A percentile compares a stretch with the other conserved stretches of the same genome.
phyloP scores from a whole-genome alignment of 1,140 invertebrate species.

The Drosophila prosaltans region DNA sequence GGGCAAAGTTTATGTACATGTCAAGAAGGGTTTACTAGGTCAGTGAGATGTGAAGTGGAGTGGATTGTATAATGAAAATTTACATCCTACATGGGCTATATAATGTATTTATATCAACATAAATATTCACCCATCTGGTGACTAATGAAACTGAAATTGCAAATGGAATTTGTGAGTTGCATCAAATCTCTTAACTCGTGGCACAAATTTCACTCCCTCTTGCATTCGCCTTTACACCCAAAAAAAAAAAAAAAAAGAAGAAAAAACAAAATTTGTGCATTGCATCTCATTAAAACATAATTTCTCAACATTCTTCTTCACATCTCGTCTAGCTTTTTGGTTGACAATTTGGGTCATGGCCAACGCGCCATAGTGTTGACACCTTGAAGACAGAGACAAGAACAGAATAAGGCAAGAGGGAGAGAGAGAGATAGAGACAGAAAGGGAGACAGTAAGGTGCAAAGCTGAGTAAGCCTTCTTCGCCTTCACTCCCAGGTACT shows the following conservation, averaged over 20 bases:
- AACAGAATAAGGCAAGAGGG: neutral
- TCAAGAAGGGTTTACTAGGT: slow-evolving; percentile 70
- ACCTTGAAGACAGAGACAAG: slow-evolving; percentile 33
- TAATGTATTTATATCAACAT: slow-evolving; percentile 62
- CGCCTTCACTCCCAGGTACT: neutral
- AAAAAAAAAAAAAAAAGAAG: neutral
- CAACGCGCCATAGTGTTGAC: slow-evolving; percentile 43
- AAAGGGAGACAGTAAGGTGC: neutral
- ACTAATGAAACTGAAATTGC: slow-evolving; percentile 54
- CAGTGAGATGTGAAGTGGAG: slow-evolving; percentile 61
- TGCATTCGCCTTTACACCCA: slow-evolving; percentile 17
- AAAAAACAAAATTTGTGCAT: slow-evolving; percentile 29
- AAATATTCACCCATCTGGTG: slow-evolving; percentile 74
- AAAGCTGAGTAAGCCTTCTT: neutral
- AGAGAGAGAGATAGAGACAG: neutral
- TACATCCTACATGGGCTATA: slow-evolving; percentile 43
- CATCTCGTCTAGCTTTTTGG: slow-evolving; percentile 7
- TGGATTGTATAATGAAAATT: slow-evolving; percentile 23
- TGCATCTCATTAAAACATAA: slow-evolving; percentile 75
- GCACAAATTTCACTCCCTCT: slow-evolving; percentile 23
- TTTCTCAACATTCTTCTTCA: slow-evolving; percentile 55
- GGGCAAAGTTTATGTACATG: slow-evolving; percentile 62
- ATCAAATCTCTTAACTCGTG: slow-evolving; percentile 34
- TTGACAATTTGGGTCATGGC: slow-evolving; percentile 64
- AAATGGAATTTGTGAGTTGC: slow-evolving; percentile 35